A percentile compares a stretch with the other conserved stretches of the same genome.
These are phyloP conservation scores for Catocala nupta DNA, from an alignment of 2,888 invertebrate species.

Conservation along the genomic window DNA sequence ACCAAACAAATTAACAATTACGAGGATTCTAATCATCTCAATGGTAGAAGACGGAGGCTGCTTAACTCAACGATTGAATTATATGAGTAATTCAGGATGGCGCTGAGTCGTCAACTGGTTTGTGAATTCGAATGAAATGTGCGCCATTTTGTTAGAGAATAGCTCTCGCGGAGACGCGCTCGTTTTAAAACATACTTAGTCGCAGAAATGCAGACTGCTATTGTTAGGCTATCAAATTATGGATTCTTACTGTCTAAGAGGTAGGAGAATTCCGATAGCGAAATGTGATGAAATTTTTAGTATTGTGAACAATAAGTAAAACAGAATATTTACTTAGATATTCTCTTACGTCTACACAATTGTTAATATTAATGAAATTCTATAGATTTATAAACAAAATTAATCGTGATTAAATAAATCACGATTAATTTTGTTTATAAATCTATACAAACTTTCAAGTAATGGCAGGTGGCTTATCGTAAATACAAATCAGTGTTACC, in stretches of 20 bases:
- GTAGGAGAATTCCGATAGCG: no score
- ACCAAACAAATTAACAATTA: constrained; percentile 52
- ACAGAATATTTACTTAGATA: no score
- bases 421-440: no score
- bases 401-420: no score
- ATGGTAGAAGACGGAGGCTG: constrained; percentile 43
- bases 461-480: no score
- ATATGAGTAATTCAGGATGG: constrained; percentile 47
- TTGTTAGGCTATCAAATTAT: constrained; percentile 26
- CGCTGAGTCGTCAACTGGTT: constrained; percentile 46
- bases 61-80: constrained; percentile 57
- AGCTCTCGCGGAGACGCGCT: constrained; percentile 37
- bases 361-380: no score
- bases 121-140: constrained; percentile 53
- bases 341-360: no score
- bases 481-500: no score
- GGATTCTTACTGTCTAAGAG: background rate
- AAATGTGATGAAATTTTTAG: no score
- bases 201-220: constrained; percentile 25
- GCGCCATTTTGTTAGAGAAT: constrained; percentile 54
- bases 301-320: no score
- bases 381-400: no score
- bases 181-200: constrained; percentile 27
- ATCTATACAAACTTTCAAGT: no score
- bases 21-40: constrained; percentile 43